Evolutionary conservation across 1,140 invertebrate genomes (phyloP), one percentile per base, ranked within the genome.

Genomic region (Bombus impatiens): DNA sequence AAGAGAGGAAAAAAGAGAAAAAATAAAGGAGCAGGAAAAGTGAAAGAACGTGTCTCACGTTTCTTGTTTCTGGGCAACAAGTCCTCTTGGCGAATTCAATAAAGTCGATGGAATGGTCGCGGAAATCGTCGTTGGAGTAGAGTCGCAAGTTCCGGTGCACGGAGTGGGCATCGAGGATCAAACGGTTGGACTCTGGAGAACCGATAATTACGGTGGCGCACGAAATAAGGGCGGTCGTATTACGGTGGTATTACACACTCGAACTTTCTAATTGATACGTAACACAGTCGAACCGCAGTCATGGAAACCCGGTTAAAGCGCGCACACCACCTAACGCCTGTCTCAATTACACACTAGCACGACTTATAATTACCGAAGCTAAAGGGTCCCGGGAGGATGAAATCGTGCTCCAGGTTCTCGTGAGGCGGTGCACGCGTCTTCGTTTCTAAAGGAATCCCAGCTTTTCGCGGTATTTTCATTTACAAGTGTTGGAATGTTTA

Each of bases 221-320:
- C 37, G 70, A 78, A 85, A 84, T 84, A 85, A 84, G 80, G 71
- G 82, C 67, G 67, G 67, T 68, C 67, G 35, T 68, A 68, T 68
- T 67, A 67, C 22, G 59, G 35, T 76, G 62, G 59, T 53, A 37
- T 83, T 70, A 42, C 59, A 65, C 67, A 76, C 44, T 62, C 67
- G 65, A 84, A 84, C 47, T 84, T 84, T 80, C 53, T 72, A 84
- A 84, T 84, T 84, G 67, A 37, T 65, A 68, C n/a, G 53, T 65
- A 83, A 68, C 32, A 68, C 28, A 70, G 72, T 68, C 28, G 62
- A 35, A 57, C 80, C 37, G 57, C 71, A 76, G 42, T 35, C 32
- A 10, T 25, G 47, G 81, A 67, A 77, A 65, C n/a, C 15, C 15
- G 32, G 32, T 35, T 67, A 18, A 10, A 25, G n/a, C 35, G 53